Evolutionary conservation across 2,888 invertebrate species (phyloP).

Genomic region (Tenthredo distinguenda): DNA sequence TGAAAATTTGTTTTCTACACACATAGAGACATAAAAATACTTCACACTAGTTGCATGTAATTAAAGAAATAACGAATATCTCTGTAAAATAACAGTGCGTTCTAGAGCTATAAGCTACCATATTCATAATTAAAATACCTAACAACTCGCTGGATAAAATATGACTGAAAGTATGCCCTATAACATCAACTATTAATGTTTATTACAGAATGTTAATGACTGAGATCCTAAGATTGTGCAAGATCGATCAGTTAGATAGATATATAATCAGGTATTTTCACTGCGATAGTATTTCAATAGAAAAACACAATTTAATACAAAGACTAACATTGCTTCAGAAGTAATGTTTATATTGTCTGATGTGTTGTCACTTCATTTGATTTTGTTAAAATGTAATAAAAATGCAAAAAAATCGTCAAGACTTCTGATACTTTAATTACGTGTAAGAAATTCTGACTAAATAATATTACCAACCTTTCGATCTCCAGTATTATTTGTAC

Average conservation of each 20-base stretch:
- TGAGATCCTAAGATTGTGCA: not conserved
- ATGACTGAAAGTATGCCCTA: not conserved
- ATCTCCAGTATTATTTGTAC: conserved; percentile 68
- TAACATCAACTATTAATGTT: too few relatives aligned
- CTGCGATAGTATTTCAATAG: not conserved
- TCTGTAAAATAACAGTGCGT: not conserved
- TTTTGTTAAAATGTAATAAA: not conserved
- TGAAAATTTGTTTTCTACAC: conserved; percentile 26
- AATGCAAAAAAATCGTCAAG: not conserved
- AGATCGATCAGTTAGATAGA: conserved; percentile 2
- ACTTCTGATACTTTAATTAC: not conserved
- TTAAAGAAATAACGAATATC: not conserved
- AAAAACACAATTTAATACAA: not conserved
- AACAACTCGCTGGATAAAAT: not conserved
- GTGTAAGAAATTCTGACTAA: not conserved
- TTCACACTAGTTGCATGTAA: not conserved
- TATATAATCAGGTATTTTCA: not conserved
- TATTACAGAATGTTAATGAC: too few relatives aligned
- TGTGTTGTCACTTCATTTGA: not conserved
- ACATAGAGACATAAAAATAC: not conserved
- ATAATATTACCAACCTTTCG: conserved; percentile 68
- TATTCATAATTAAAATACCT: not conserved
- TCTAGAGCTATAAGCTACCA: not conserved
- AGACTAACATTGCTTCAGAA: not conserved
- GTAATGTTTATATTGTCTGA: not conserved